Evolutionary conservation across 23 tunicate genomes (phyloP).

Genomic region (Diplosoma virens): DNA sequence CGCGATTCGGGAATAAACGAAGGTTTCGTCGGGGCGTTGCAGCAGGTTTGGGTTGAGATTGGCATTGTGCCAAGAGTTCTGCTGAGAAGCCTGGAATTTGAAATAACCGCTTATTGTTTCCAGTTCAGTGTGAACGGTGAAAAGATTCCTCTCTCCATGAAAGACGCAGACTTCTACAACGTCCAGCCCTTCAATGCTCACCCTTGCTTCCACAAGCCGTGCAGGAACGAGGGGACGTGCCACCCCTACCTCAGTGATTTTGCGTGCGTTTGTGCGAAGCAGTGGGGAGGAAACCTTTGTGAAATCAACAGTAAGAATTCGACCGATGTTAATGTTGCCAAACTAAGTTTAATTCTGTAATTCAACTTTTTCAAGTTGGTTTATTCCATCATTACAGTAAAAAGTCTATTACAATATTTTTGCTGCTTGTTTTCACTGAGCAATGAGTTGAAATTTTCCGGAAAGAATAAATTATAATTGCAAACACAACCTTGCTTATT

Average conservation of each 20-base stretch:
- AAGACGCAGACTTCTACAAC: constrained; percentile 20
- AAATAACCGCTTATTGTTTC: no score
- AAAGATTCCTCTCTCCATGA: constrained; percentile 3
- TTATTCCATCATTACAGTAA: no score
- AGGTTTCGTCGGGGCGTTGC: constrained; percentile 67
- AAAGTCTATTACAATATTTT: no score
- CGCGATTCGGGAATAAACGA: constrained; percentile 9
- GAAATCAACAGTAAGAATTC: constrained; percentile 13
- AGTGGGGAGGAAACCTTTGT: constrained; percentile 40
- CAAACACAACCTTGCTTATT: no score
- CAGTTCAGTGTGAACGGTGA: constrained; percentile 67
- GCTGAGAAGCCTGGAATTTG: no score
- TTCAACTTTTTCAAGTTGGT: no score
- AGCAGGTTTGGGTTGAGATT: constrained; percentile 60
- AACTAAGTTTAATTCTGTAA: no score
- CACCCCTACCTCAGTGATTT: constrained; percentile 45
- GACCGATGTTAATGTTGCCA: no score
- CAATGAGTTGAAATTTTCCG: no score
- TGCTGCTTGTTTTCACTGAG: no score
- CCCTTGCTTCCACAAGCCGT: constrained; percentile 58
- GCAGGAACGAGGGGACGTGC: constrained; percentile 60
- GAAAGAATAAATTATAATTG: no score
- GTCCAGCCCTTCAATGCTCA: constrained; percentile 76
- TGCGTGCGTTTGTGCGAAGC: constrained; percentile 41
- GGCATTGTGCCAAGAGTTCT: no score